Evolutionary conservation across 2,113 vertebrate species (phyloP), one percentile per base, ranked within the genome.

Genomic region (Cnemophilus loriae): DNA sequence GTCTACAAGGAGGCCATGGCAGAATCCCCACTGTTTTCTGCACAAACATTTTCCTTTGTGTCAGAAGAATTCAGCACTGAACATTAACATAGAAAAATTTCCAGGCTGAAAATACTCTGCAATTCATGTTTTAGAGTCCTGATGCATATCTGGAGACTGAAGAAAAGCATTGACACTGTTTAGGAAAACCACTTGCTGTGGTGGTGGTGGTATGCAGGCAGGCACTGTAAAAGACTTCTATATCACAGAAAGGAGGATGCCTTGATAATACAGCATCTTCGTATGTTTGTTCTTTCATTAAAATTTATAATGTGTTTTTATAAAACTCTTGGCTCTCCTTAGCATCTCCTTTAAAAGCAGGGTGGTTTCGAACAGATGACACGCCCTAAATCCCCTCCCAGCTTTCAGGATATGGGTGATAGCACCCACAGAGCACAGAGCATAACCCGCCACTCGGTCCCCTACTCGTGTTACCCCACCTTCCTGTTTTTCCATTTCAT

Each of bases 361-460:
- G 42, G 27, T 64, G 26, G 8, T 88, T 84, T 92, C 13, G 42
- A 83, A 70, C 9, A 64, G 53, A 35, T 0, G 0, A 46, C 13
- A 49, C 10, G 7, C 12, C 27, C n/a, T n/a, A 64, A 93, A 52
- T 35, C 32, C 49, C 26, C 30, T 63, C 13, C 21, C 41, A 63
- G 2, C 10, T 32, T 46, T 39, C n/a, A 68, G 35, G 18, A 42
- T 13, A 22, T 22, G 21, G 50, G 28, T 70, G 27, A 55, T n/a
- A 60, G 55, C 42, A 59, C n/a, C 15, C 13, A 35, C 30, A 65
- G 3, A 69, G 37, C 70, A 53, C 6, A 52, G 3, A 52, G 23
- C 16, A 10, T 13, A 80, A 57, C 20, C 32, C 18, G 30, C 19
- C 3, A 1, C 22, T 94, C 0, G 0, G 7, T 69, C 4, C 1